Evolutionary conservation across 2,797 vertebrate genomes (phyloP), one percentile per base, ranked within the genome.

Genomic region (Sphaeramia orbicularis): DNA sequence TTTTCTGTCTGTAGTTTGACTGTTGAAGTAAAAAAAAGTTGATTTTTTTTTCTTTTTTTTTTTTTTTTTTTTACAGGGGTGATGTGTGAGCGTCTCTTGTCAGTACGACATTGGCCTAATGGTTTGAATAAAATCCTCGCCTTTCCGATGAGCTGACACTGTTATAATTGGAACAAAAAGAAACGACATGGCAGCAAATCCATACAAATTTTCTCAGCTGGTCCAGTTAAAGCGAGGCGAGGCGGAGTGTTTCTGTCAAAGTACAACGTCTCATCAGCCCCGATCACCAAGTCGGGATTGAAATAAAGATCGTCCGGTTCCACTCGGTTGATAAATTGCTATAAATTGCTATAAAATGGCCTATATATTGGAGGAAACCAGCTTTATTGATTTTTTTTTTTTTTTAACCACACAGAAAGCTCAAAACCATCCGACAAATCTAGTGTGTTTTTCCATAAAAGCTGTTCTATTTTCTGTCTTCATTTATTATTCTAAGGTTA

Each of bases 161-260:
- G 48, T 19, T 38, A 11, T 86, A 84, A 80, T 86, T 73, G 83
- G 72, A 73, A 47, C 60, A 60, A 64, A 71, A 78, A 66, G 15
- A 65, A 61, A 64, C 18, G 53, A 72, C 74, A 67, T 71, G 71
- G 76, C 83, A 83, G 60, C 58, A 81, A 86, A 86, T 81, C 75
- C 61, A 78, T 79, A 71, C 10, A 19, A 38, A 50, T n/a, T 68
- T 55, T 57, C 21, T 27, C 45, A 53, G 54, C 19, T 42, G 2
- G 49, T 49, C 64, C 27, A 72, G 72, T 71, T 71, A 40, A 40
- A 81, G 63, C 36, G 35, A 47, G 49, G 73, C 8, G 12, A 24
- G n/a, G 74, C 43, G 37, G 52, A 55, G 71, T 81, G 55, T 63
- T 80, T 57, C 54, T 74, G 71, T 74, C 71, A 80, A 62, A 80